A percentile compares a stretch with the other conserved stretches of the same genome.
Conservation (phyloP, 2,113 vertebrate species). For the Ammodytes marinus region DNA sequence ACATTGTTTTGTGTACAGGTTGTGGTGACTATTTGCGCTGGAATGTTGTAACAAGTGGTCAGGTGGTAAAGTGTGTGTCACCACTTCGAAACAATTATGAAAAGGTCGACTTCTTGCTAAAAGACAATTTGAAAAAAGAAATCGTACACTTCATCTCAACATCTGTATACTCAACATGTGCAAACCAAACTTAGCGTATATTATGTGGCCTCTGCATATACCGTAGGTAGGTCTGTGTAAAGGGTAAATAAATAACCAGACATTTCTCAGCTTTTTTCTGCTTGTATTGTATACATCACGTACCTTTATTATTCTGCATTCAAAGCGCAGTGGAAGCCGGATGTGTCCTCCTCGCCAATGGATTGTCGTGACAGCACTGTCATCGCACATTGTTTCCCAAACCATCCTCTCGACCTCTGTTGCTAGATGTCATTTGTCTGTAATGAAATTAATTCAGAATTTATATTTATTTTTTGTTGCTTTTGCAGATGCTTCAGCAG, state of each 20-base stretch:
- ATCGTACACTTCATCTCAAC: too few species aligned
- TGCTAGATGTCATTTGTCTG: slow-evolving; percentile 46
- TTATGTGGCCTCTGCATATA: slow-evolving; percentile 1
- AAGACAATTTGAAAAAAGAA: too few species aligned
- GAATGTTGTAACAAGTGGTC: background rate
- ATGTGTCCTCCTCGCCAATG: slow-evolving; percentile 32
- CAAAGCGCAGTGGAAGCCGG: slow-evolving; percentile 24
- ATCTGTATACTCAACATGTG: background rate
- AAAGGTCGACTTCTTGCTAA: too few species aligned
- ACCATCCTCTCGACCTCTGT: slow-evolving; percentile 59
- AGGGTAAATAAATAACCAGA: background rate
- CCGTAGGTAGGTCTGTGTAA: background rate
- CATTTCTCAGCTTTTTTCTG: slow-evolving; percentile 15
- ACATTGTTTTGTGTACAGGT: background rate
- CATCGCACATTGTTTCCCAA: slow-evolving; percentile 29
- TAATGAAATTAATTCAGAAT: slow-evolving; percentile 45
- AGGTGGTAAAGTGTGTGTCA: background rate
- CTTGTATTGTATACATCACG: slow-evolving; percentile 27
- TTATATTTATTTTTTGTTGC: slow-evolving; percentile 8
- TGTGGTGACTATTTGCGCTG: background rate
- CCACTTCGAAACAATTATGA: background rate
- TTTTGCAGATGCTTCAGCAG: slow-evolving; percentile 42
- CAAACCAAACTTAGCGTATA: slow-evolving; percentile 6
- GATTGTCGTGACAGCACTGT: slow-evolving; percentile 48
- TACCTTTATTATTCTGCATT: slow-evolving; percentile 7